phyloP scores from a whole-genome alignment of 2,888 invertebrate species.

The Anoncus sp. region DNA sequence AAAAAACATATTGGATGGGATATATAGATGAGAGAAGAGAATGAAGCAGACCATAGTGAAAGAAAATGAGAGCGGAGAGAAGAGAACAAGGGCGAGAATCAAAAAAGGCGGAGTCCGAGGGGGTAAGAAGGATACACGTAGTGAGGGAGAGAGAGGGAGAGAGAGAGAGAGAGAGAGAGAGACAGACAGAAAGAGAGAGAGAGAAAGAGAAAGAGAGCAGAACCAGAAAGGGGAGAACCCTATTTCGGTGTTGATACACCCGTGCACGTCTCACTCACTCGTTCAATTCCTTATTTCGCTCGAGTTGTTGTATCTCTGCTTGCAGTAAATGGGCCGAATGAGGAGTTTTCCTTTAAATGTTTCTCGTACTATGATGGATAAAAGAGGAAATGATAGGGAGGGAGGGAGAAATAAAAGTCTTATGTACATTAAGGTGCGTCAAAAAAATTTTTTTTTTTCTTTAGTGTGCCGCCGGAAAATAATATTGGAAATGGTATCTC shows the following conservation, averaged over 20 bases:
- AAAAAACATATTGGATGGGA: slow-evolving; percentile 2
- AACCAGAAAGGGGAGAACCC: slow-evolving; percentile 48
- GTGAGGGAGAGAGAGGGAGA: slow-evolving; percentile 26
- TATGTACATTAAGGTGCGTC: too few species aligned
- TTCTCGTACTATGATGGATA: slow-evolving; percentile 71
- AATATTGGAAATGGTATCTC: too few species aligned
- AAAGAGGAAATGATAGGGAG: slow-evolving; percentile 35
- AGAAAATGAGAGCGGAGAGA: slow-evolving; percentile 24
- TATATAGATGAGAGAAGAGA: slow-evolving; percentile 13
- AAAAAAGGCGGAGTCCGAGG: slow-evolving; percentile 31
- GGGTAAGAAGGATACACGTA: slow-evolving; percentile 39
- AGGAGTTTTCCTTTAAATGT: slow-evolving; percentile 76
- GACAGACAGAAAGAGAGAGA: too few species aligned
- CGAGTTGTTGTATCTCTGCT: slow-evolving; percentile 72
- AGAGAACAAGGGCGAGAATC: slow-evolving; percentile 14
- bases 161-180: slow-evolving; percentile 47
- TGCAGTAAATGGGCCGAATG: slow-evolving; percentile 69
- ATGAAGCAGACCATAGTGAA: slow-evolving; percentile 9
- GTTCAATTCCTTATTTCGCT: slow-evolving; percentile 70
- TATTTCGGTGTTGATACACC: slow-evolving; percentile 16
- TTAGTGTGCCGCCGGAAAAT: too few species aligned
- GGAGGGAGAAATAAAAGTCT: background rate
- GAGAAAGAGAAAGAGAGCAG: slow-evolving; percentile 6
- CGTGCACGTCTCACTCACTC: slow-evolving; percentile 30
- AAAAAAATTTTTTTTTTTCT: too few species aligned